Percentiles rank a stretch among this genome's conserved stretches.
phyloP scores from a whole-genome alignment of 2,888 invertebrate species.

The Apamea monoglypha region DNA sequence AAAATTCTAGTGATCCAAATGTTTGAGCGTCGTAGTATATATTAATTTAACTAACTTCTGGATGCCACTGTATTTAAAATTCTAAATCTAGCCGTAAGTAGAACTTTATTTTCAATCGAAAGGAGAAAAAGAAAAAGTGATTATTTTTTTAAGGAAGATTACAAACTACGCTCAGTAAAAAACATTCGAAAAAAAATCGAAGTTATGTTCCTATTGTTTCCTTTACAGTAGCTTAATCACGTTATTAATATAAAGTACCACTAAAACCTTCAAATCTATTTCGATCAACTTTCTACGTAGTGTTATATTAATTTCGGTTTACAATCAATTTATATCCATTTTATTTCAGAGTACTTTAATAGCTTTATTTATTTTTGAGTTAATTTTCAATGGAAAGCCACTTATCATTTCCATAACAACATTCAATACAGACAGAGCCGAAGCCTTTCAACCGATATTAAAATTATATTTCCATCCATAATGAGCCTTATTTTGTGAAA shows the following conservation, averaged over 20 bases:
- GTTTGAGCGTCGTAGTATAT: background rate
- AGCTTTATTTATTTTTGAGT: background rate
- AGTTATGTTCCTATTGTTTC: background rate
- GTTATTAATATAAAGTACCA: background rate
- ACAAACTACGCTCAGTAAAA: no score
- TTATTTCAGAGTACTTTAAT: background rate
- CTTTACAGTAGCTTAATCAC: background rate
- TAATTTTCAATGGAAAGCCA: slow-evolving; percentile 33
- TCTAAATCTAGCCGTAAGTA: no score
- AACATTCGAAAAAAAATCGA: no score
- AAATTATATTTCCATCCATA: slow-evolving; percentile 40
- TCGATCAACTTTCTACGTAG: background rate
- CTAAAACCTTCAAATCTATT: no score
- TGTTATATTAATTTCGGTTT: background rate
- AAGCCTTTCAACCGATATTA: slow-evolving; percentile 27
- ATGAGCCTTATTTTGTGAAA: slow-evolving; percentile 57
- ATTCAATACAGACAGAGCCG: slow-evolving; percentile 5
- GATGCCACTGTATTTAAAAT: no score
- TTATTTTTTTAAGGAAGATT: no score
- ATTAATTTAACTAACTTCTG: no score
- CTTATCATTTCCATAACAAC: slow-evolving; percentile 33
- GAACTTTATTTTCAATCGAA: background rate
- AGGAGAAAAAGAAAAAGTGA: background rate
- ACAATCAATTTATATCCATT: background rate
- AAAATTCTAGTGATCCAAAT: background rate